Evolutionary conservation across 2,797 vertebrate genomes (phyloP), one percentile per base, ranked within the genome.

Genomic region (Chaetophractus vellerosus): DNA sequence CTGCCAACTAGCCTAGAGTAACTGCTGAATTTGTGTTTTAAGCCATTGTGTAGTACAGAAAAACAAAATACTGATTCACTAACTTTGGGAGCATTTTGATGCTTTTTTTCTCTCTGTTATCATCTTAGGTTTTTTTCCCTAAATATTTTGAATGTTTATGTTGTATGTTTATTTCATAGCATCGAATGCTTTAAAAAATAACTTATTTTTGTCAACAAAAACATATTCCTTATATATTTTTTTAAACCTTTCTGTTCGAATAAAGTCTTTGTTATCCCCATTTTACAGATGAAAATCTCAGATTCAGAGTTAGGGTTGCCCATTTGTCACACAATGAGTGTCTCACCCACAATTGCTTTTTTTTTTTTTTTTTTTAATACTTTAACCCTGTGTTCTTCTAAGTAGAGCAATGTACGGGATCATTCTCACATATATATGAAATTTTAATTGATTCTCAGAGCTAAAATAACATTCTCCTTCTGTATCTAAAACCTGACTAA

Each of bases 131-230:
- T 85, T 83, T 86, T 84, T 84, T 50, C 63, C 57, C 55, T 88
- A 85, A 95, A 48, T 74, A 75, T 84, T 93, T 68, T 78, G n/a
- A 86, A 87, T 90, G 48, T 86, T 88, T 78, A n/a, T 86, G 78
- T 79, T 90, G 10, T 90, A 59, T 68, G 23, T 88, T 87, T 91
- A 59, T 48, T 57, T 1, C 69, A 31, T 52, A 72, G 55, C 36
- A 50, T 14, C 78, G 75, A 88, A 88, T 86, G n/a, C 33, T 61
- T 63, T 87, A 21, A 90, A 61, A 82, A 41, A 50, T 72, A 87
- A 23, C 8, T 41, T 66, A 11, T 10, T 87, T 96, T 80, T 95
- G 15, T 86, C 16, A 5, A 79, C 21, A 55, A 45, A 86, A 78
- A 82, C 9, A 23, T 38, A 63, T n/a, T 89, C 78, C 16, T 78